These are phyloP conservation scores for Himalopsyche kuldschensis DNA, from an alignment of 2,888 invertebrate genomes.

Conservation along the genomic window DNA sequence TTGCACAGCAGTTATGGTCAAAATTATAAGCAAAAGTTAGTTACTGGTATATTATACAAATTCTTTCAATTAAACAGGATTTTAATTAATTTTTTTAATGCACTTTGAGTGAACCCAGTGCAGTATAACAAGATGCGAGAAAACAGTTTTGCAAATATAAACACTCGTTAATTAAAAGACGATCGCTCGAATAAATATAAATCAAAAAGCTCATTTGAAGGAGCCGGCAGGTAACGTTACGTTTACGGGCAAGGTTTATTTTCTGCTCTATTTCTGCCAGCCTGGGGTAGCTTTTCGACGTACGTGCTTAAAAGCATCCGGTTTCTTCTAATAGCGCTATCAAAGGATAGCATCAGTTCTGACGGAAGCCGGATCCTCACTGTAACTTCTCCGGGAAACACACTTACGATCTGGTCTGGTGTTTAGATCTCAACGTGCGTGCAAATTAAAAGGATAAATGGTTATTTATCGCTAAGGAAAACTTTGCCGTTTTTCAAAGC, in stretches of 20 bases:
- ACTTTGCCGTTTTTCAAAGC: not conserved
- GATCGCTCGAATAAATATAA: not conserved
- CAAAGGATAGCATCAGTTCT: slow-evolving; percentile 6
- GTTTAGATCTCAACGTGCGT: slow-evolving; percentile 25
- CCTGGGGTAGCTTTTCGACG: slow-evolving; percentile 20
- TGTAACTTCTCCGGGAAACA: slow-evolving; percentile 16
- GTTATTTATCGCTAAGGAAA: not conserved
- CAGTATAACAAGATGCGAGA: not conserved
- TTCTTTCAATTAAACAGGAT: not conserved
- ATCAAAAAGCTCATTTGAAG: not conserved
- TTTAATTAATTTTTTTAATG: not conserved
- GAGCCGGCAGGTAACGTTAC: not conserved
- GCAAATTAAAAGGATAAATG: slow-evolving; percentile 6
- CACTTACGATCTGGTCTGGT: slow-evolving; percentile 13
- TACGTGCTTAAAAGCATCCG: slow-evolving; percentile 32
- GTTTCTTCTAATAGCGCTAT: slow-evolving; percentile 25
- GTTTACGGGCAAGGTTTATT: slow-evolving; percentile 18
- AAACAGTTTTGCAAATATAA: not conserved
- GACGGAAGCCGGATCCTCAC: slow-evolving; percentile 15
- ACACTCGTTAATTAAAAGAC: not conserved
- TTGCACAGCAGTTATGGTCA: not conserved
- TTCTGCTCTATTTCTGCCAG: slow-evolving; percentile 4
- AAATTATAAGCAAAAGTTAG: not conserved
- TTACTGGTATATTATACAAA: not conserved
- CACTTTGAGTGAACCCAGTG: not conserved